Percentiles rank a stretch among this genome's conserved stretches.
Conservation (phyloP, 2,113 vertebrate genomes). For the Ochotona princeps region DNA sequence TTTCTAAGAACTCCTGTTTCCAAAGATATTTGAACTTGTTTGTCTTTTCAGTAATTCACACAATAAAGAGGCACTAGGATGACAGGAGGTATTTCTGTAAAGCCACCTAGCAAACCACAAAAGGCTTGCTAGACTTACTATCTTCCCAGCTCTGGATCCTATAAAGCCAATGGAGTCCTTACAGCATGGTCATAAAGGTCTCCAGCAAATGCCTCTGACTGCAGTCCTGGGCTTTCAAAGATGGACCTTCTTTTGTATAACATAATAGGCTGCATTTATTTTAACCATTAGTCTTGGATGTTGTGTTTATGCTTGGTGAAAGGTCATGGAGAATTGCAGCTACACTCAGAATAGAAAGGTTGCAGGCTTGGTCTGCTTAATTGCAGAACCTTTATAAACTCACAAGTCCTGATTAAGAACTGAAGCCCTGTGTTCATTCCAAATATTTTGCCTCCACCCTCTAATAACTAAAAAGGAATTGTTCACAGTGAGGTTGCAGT, state of each 20-base stretch:
- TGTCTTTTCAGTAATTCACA: neutral
- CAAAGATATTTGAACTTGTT: too few species aligned
- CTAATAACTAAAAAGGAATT: neutral
- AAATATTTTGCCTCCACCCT: neutral
- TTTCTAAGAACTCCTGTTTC: neutral
- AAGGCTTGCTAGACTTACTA: neutral
- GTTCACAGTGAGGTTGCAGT: neutral
- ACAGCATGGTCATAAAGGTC: neutral
- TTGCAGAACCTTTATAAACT: neutral
- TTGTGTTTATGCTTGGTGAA: conserved; percentile 22
- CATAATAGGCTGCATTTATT: neutral
- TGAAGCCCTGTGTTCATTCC: neutral
- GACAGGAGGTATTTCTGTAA: neutral
- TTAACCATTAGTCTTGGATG: neutral
- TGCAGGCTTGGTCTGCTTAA: neutral
- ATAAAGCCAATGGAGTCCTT: neutral
- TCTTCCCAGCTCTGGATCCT: neutral
- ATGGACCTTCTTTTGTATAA: neutral
- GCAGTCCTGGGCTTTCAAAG: neutral
- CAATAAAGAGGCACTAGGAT: neutral
- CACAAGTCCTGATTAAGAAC: neutral
- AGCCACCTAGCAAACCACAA: neutral
- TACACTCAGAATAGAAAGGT: neutral
- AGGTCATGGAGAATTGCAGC: neutral
- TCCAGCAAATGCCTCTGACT: neutral